Conservation (phyloP, 2,797 vertebrate genomes). For the Geotrypetes seraphini region DNA sequence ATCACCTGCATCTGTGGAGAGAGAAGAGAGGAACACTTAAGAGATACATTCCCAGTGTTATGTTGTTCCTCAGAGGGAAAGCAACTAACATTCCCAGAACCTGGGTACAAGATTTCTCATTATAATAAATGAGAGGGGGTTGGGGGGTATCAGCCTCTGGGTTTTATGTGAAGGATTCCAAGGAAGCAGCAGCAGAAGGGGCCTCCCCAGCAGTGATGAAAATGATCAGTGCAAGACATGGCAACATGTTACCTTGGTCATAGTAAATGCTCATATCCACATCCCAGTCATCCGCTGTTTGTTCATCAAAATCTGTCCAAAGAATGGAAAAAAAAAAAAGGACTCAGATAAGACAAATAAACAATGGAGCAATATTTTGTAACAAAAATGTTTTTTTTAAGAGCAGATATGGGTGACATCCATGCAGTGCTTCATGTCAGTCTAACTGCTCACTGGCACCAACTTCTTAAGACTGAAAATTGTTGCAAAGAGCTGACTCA, state of each 20-base stretch:
- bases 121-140: too few relatives aligned
- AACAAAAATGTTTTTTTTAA: not conserved
- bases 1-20: conserved; percentile 74
- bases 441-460: too few relatives aligned
- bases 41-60: too few relatives aligned
- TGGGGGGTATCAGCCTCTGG: too few relatives aligned
- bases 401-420: too few relatives aligned
- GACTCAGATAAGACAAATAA: too few relatives aligned
- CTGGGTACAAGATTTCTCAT: not conserved
- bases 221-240: too few relatives aligned
- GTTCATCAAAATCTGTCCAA: conserved; percentile 88
- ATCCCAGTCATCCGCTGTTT: conserved; percentile 93
- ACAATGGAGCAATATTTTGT: not conserved
- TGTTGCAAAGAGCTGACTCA: too few relatives aligned
- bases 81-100: not conserved
- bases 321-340: conserved; percentile 28
- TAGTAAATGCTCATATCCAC: conserved; percentile 97
- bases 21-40: conserved; percentile 3
- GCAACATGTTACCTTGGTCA: conserved; percentile 67
- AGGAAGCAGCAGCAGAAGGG: too few relatives aligned
- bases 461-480: too few relatives aligned
- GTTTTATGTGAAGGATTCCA: not conserved
- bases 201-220: not conserved
- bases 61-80: not conserved
- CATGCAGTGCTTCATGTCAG: too few relatives aligned